Evolutionary conservation across 2,113 vertebrate species (phyloP), one percentile per base, ranked within the genome.

Genomic region (Perca fluviatilis): DNA sequence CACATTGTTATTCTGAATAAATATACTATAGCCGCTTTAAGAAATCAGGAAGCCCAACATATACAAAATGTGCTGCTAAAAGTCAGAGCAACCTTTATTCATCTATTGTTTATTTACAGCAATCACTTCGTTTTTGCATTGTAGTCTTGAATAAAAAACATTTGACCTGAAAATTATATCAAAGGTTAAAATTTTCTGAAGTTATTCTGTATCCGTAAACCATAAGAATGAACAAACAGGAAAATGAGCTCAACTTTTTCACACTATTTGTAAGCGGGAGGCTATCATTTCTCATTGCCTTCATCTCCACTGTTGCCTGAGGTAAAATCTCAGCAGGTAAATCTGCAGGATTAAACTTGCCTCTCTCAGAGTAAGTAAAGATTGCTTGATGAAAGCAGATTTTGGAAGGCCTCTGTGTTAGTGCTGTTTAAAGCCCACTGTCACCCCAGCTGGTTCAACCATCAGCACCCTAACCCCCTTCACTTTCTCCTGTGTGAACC

Each of bases 311-410:
- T 5, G 46, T 73, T 62, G 78, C 86, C 81, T 60, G 58, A 85
- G 88, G 76, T 79, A 36, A 80, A 76, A 47, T 83, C 77, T 83
- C 79, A 65, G 74, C 79, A 86, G 81, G 79, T 91, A 75, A 85
- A 80, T 74, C 79, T 78, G 15, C 30, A 54, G 80, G 85, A 86
- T 91, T 86, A 91, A 77, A 71, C 63, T 27, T 61, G 19, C 75
- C 85, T 63, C 54, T 66, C 63, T 82, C 25, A 60, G 75, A 61
- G 53, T 18, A 40, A 40, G 25, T 72, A 58, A 75, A 69, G 88
- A 36, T 68, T 46, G 13, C 82, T 36, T 53, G 53, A 69, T 74
- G 83, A 86, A 84, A 86, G 66, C 74, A 71, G 79, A 83, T 86
- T 82, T 64, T 21, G 23, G 54, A 66, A 75, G n/a, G 7, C 13